Evolutionary conservation across 2,797 vertebrate genomes (phyloP).

Genomic region (Xenentodon cancila): DNA sequence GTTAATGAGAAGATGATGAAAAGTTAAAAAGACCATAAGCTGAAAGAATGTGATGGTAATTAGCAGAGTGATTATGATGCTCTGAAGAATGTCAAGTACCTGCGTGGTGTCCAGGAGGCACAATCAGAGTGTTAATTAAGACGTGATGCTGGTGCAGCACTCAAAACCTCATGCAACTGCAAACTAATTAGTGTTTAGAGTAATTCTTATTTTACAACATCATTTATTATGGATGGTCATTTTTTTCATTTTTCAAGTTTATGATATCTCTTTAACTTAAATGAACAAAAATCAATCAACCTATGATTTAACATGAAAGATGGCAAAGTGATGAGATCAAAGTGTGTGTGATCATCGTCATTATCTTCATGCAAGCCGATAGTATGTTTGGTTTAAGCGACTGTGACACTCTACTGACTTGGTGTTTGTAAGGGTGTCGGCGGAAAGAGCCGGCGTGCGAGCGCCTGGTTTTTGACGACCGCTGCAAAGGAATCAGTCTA

Average conservation of each 20-base stretch:
- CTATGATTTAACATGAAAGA: conserved; percentile 11
- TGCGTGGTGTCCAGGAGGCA: conserved; percentile 13
- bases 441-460: conserved; percentile 67
- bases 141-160: background rate
- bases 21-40: conserved; percentile 24
- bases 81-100: conserved; percentile 17
- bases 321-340: background rate
- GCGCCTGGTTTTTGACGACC: conserved; percentile 59
- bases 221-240: too few species aligned
- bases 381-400: conserved; percentile 14
- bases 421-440: conserved; percentile 62
- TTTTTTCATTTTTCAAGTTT: too few species aligned
- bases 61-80: conserved; percentile 32
- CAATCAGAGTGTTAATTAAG: conserved; percentile 22
- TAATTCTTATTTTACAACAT: too few species aligned
- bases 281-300: conserved; percentile 24
- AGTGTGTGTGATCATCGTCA: conserved; percentile 29
- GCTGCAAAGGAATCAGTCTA: conserved; percentile 69
- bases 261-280: too few species aligned
- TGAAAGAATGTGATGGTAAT: conserved; percentile 35
- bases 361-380: conserved; percentile 50
- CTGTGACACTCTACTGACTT: conserved; percentile 71
- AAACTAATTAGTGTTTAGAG: too few species aligned
- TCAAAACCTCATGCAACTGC: background rate
- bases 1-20: conserved; percentile 52